Base-by-base conservation (phyloP, 2,888 invertebrate genomes). In the Archips xylosteana region DNA sequence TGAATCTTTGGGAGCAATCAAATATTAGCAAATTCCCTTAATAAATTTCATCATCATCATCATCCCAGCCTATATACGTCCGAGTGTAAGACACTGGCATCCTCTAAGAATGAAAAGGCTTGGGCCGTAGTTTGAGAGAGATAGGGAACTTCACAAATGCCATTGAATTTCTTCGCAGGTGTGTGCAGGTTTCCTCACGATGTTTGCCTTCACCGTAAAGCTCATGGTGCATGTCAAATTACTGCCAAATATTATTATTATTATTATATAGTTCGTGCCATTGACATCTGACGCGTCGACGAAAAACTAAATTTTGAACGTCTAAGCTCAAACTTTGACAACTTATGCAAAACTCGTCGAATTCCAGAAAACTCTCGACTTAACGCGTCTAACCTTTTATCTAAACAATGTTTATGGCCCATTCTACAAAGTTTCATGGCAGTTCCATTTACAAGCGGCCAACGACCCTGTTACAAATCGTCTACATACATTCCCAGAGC, bases 331-430 rank as follows among this genome's bases (percentile, higher is more conserved):
- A 54, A 23, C 54, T 54, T 54, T n/a, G 10, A 4, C 54, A 49
- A 49, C 64, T 68, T 69, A 73, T 69, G 39, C 59, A 63, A 57
- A 64, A n/a, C 59, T 57, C 49, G 68, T 63, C 59, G 42, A 59
- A 73, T 69, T 68, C 49, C 13, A 12, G 57, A 32, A 49, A 59
- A 68, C 54, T 60, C 67, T 54, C 45, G 57, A 72, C 47, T 39
- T 61, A 49, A 59, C 47, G 68, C 68, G 63, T 73, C 63, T 73
- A 69, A 73, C 73, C 65, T 72, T 72, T 72, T 57, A 74, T 74
- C 74, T 65, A 74, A 74, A 74, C 74, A 64, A 23, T 74, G 70
- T 74, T 70, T 65, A 70, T 65, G 70, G 64, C 32, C 45, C 23
- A 32, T 68, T 60, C 65, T 42, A 70, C 57, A 74, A 74, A 74